These are phyloP conservation scores for Pollicipes pollicipes DNA, from an alignment of 1,140 invertebrate species.

Conservation along the genomic window DNA sequence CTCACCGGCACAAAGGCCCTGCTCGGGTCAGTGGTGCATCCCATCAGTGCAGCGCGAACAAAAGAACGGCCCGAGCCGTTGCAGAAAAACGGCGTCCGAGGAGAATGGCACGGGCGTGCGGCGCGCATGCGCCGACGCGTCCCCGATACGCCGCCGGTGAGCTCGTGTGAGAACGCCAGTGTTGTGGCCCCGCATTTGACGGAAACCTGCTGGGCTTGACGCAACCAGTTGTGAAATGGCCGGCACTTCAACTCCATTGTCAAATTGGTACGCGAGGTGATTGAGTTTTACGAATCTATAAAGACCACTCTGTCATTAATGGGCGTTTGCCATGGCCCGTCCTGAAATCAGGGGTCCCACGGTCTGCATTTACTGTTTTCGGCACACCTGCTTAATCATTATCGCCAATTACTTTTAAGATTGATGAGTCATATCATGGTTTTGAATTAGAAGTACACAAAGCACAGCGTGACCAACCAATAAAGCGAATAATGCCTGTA, in stretches of 20 bases:
- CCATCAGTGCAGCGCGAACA: too few relatives aligned
- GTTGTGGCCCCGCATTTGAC: neutral
- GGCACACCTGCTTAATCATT: neutral
- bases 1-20: too few relatives aligned
- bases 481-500: neutral
- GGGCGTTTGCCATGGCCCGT: too few relatives aligned
- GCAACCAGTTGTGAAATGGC: neutral
- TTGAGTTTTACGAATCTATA: too few relatives aligned
- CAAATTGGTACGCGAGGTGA: too few relatives aligned
- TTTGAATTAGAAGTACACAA: constrained; percentile 19
- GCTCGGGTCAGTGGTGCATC: neutral
- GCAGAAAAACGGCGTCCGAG: neutral
- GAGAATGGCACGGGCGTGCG: neutral
- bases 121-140: too few relatives aligned
- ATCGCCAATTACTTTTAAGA: neutral
- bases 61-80: neutral
- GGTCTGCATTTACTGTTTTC: neutral
- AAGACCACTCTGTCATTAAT: too few relatives aligned
- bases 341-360: too few relatives aligned
- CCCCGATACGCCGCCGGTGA: neutral
- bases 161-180: neutral
- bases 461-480: constrained; percentile 12
- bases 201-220: too few relatives aligned
- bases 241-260: too few relatives aligned
- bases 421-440: constrained; percentile 12